Conservation (phyloP, 35 echinoderm and acorn worm species). For the Apostichopus parvimensis region DNA sequence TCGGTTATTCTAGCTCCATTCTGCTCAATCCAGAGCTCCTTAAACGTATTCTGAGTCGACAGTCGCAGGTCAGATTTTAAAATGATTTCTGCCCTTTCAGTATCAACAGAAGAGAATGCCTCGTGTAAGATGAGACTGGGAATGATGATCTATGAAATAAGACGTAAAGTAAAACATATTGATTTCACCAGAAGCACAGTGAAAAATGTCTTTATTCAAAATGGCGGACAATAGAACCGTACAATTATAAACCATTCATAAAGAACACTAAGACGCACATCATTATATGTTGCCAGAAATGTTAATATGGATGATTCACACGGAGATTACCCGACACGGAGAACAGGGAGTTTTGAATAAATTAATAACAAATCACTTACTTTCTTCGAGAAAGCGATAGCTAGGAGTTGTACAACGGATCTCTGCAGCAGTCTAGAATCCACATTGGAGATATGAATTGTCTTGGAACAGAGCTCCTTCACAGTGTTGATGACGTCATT, state of each 20-base stretch:
- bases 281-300: no score
- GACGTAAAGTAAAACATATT: no score
- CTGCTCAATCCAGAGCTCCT: background rate
- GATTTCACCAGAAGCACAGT: no score
- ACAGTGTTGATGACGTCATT: background rate
- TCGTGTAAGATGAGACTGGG: background rate
- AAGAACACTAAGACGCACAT: no score
- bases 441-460: background rate
- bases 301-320: no score
- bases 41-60: conserved; percentile 7
- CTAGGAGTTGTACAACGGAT: conserved; percentile 23
- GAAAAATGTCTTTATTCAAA: no score
- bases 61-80: background rate
- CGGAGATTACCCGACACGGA: no score
- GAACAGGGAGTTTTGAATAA: background rate
- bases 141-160: background rate
- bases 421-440: background rate
- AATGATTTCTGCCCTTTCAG: background rate
- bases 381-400: conserved; percentile 6
- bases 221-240: no score
- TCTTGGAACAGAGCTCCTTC: background rate
- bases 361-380: background rate
- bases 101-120: background rate
- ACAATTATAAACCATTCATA: no score
- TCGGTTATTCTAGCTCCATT: background rate